Conservation (phyloP, 2,797 vertebrate genomes). For the Cheirogaleus major region DNA sequence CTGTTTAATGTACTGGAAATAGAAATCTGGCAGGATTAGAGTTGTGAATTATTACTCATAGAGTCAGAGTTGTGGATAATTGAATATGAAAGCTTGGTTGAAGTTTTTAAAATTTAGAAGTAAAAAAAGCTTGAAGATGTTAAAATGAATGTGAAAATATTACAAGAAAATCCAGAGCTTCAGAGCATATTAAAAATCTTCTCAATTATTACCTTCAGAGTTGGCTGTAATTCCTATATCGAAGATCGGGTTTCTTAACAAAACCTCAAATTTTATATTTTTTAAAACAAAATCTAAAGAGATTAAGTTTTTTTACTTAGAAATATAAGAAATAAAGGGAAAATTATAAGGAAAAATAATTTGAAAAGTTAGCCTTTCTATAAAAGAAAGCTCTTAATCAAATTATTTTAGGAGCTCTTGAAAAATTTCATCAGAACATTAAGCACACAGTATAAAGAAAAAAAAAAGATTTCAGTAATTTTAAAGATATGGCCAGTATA, state of each 20-base stretch:
- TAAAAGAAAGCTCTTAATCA: constrained; percentile 1
- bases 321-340: background rate
- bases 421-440: constrained; percentile 26
- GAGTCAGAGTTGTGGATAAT: background rate
- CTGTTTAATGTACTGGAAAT: background rate
- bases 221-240: background rate
- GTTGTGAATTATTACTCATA: background rate
- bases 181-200: background rate
- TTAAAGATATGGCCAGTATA: constrained; percentile 21
- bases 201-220: background rate
- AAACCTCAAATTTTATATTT: background rate
- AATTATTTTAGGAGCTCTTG: constrained; percentile 47
- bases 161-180: background rate
- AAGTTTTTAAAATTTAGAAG: background rate
- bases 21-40: background rate
- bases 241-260: background rate
- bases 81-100: background rate
- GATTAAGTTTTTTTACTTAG: background rate
- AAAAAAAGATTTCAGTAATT: background rate
- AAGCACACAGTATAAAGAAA: constrained; percentile 30
- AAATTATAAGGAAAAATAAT: background rate
- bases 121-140: background rate
- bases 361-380: background rate
- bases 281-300: background rate
- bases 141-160: background rate